Conservation (phyloP, 2,113 vertebrate genomes). For the Clarias magur region DNA sequence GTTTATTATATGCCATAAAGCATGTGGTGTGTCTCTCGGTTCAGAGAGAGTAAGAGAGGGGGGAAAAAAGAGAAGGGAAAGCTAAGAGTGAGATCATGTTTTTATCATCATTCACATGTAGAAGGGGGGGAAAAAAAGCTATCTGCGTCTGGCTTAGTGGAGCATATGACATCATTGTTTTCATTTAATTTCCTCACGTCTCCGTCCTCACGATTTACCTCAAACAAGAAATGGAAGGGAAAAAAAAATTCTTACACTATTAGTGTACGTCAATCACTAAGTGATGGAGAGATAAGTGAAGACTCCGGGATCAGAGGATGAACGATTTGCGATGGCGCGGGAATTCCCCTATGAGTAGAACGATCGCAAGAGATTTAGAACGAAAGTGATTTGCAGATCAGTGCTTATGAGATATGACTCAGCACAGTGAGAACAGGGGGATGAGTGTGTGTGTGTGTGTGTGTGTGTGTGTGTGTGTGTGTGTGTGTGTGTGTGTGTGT, state of each 20-base stretch:
- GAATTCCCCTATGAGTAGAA: conserved; percentile 38
- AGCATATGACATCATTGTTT: conserved; percentile 58
- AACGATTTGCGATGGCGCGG: not conserved
- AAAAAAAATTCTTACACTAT: not conserved
- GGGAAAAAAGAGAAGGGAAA: conserved; percentile 48
- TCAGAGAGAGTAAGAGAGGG: conserved; percentile 20
- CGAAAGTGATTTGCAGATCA: conserved; percentile 33
- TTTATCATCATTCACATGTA: conserved; percentile 55
- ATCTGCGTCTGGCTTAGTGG: conserved; percentile 51
- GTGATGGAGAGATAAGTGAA: conserved; percentile 24
- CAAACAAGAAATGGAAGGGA: not conserved
- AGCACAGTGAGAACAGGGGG: not conserved
- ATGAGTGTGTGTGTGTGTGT: not conserved
- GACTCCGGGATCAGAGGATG: not conserved
- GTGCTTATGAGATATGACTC: conserved; percentile 39
- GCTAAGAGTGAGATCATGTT: conserved; percentile 56
- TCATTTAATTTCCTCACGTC: conserved; percentile 49
- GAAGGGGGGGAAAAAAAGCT: conserved; percentile 36
- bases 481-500: conserved; percentile 36
- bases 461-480: conserved; percentile 38
- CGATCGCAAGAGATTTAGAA: conserved; percentile 19
- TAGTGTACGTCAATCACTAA: not conserved
- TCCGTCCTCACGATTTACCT: conserved; percentile 28
- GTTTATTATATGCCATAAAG: conserved; percentile 78
- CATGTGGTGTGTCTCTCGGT: conserved; percentile 67